These are phyloP conservation scores for Porites cylindrica DNA, from an alignment of 92 coral and sea anemone species.

Conservation along the genomic window DNA sequence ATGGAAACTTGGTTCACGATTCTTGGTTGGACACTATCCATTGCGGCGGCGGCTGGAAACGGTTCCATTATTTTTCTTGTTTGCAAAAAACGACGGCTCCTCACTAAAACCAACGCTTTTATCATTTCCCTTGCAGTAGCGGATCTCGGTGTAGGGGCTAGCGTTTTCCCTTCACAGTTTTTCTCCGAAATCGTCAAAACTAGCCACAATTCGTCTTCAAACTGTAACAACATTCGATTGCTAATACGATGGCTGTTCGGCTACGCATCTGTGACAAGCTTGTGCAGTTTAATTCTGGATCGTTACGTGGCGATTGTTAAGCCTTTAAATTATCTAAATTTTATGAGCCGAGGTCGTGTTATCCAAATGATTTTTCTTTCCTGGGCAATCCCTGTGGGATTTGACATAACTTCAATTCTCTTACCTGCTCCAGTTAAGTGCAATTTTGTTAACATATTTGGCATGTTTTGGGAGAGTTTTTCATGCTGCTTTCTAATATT, in stretches of 20 bases:
- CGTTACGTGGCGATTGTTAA: constrained; percentile 36
- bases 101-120: not conserved
- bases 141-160: not conserved
- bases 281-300: constrained; percentile 21
- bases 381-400: constrained; percentile 18
- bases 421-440: too few species aligned
- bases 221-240: not conserved
- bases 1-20: not conserved
- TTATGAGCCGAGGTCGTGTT: constrained; percentile 15
- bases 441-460: too few species aligned
- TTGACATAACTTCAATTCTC: too few species aligned
- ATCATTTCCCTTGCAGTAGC: not conserved
- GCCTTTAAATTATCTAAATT: not conserved
- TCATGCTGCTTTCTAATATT: too few species aligned
- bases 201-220: too few species aligned
- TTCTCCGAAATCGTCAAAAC: not conserved
- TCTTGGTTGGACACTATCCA: constrained; percentile 2
- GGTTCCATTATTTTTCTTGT: not conserved
- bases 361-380: not conserved
- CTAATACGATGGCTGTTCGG: not conserved
- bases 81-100: not conserved
- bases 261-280: constrained; percentile 9
- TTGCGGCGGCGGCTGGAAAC: not conserved
- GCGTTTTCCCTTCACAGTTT: not conserved
- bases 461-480: too few species aligned